Percentiles rank a stretch among this genome's conserved stretches.
Evolutionary conservation across 2,888 invertebrate genomes (phyloP).

Genomic region (Lasiommata megera): DNA sequence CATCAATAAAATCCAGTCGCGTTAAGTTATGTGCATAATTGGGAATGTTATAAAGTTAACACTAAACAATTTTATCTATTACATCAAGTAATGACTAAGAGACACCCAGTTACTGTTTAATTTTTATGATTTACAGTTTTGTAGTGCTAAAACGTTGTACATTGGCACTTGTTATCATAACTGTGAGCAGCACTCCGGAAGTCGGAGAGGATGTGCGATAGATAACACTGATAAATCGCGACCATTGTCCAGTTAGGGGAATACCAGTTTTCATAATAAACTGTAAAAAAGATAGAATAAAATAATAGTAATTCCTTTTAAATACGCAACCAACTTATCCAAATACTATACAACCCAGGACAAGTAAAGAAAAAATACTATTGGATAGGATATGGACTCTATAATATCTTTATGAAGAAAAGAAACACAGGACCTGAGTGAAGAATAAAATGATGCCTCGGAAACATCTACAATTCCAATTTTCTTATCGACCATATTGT

Average conservation of each 20-base stretch:
- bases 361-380: no score
- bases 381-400: not conserved
- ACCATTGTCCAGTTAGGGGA: conserved; percentile 54
- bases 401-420: no score
- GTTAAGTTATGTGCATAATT: not conserved
- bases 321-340: no score
- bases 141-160: conserved; percentile 19
- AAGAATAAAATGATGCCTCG: not conserved
- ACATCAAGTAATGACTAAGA: no score
- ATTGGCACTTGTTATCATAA: conserved; percentile 56
- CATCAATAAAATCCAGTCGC: conserved; percentile 1
- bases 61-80: no score
- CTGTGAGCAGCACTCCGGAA: conserved; percentile 60
- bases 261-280: conserved; percentile 27
- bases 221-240: conserved; percentile 65
- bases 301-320: no score
- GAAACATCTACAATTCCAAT: not conserved
- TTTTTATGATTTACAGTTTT: not conserved
- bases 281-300: not conserved
- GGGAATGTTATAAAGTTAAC: not conserved
- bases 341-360: no score
- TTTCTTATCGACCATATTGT: not conserved
- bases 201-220: conserved; percentile 68
- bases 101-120: not conserved
- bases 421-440: not conserved